phyloP scores from a whole-genome alignment of 2,113 vertebrate genomes.

The Neodontobutis hainanensis region DNA sequence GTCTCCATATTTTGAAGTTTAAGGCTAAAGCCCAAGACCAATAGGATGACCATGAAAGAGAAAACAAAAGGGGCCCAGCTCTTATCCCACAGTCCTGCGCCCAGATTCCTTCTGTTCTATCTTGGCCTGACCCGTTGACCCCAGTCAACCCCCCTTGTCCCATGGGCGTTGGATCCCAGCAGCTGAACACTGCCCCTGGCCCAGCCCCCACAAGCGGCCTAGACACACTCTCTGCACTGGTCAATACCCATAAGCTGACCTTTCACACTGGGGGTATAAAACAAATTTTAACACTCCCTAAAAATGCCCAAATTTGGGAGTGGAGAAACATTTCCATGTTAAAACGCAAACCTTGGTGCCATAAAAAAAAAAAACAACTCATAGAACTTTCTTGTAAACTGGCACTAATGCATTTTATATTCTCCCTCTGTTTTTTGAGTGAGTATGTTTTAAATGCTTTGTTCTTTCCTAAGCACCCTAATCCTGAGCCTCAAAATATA shows the following conservation, averaged over 20 bases:
- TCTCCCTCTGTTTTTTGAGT: too few species aligned
- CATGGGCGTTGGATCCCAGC: slow-evolving; percentile 76
- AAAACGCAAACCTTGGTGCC: slow-evolving; percentile 22
- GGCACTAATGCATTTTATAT: background rate
- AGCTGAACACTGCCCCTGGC: slow-evolving; percentile 69
- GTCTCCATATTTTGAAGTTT: slow-evolving; percentile 42
- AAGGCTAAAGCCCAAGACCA: slow-evolving; percentile 50
- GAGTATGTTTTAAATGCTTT: too few species aligned
- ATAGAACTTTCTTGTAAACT: background rate
- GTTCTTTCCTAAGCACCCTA: too few species aligned
- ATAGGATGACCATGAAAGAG: slow-evolving; percentile 42
- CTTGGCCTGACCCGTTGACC: slow-evolving; percentile 80
- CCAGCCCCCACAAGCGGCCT: slow-evolving; percentile 57
- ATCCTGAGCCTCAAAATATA: too few species aligned
- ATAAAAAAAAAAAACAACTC: background rate
- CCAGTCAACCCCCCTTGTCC: slow-evolving; percentile 72
- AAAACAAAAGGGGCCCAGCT: slow-evolving; percentile 68
- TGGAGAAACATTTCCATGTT: slow-evolving; percentile 27
- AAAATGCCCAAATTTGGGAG: slow-evolving; percentile 55
- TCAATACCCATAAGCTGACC: slow-evolving; percentile 71
- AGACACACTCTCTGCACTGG: slow-evolving; percentile 60
- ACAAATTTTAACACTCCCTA: slow-evolving; percentile 59
- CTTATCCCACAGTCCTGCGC: slow-evolving; percentile 69
- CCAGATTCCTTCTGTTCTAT: slow-evolving; percentile 84
- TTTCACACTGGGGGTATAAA: slow-evolving; percentile 68